phyloP scores from a whole-genome alignment of 1,140 invertebrate genomes.

The Megalonaias nervosa region DNA sequence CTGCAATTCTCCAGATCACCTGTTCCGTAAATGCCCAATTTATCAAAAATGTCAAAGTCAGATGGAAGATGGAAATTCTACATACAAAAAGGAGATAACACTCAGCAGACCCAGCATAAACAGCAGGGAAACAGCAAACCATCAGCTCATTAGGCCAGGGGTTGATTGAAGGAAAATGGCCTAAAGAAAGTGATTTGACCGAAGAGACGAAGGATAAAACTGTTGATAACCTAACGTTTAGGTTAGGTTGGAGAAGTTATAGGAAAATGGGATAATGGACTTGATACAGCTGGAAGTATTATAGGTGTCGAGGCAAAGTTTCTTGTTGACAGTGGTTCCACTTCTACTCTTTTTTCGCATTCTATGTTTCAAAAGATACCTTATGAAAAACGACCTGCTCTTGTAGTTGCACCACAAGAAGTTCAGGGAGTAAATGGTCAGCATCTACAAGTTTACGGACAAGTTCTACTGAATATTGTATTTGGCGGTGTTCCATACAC shows the following conservation, averaged over 20 bases:
- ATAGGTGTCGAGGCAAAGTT: too few species aligned
- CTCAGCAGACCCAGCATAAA: too few species aligned
- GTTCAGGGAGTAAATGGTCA: conserved; percentile 7
- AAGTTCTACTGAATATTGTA: neutral
- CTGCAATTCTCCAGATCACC: too few species aligned
- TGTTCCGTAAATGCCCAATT: neutral
- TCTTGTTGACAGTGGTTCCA: too few species aligned
- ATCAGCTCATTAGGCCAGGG: too few species aligned
- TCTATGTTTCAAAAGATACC: neutral
- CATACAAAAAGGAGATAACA: conserved; percentile 3
- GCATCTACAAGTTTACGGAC: conserved; percentile 1
- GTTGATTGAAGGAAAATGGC: neutral
- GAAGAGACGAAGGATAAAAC: neutral
- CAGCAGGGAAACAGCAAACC: too few species aligned
- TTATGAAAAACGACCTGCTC: neutral
- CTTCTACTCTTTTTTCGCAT: conserved; percentile 7
- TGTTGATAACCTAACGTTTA: neutral
- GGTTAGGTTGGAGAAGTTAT: conserved; percentile 1
- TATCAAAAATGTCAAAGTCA: too few species aligned
- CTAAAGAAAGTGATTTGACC: neutral
- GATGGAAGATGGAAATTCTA: conserved; percentile 14
- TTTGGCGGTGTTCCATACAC: neutral
- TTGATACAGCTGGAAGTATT: neutral
- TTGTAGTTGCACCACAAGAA: neutral
- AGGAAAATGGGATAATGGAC: neutral